These are phyloP conservation scores for Nematostella vectensis DNA, from an alignment of 92 coral and sea anemone species.

Conservation along the genomic window DNA sequence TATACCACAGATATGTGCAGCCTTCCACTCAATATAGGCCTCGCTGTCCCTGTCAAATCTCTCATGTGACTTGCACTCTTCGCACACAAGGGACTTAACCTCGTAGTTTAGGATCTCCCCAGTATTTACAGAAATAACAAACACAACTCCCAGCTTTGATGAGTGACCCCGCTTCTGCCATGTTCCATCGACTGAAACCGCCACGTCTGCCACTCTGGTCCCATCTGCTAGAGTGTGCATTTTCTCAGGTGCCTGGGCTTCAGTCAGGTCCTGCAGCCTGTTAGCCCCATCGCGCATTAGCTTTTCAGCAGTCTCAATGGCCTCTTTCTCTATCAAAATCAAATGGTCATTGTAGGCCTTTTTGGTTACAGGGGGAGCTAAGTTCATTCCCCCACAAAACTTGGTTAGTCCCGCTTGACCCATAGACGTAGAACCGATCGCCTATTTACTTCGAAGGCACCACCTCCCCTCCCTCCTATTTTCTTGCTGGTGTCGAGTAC, in stretches of 20 bases:
- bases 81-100: slow-evolving; percentile 55
- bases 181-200: slow-evolving; percentile 51
- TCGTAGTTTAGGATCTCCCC: slow-evolving; percentile 51
- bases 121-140: slow-evolving; percentile 41
- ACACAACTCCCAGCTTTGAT: slow-evolving; percentile 48
- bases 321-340: slow-evolving; percentile 39
- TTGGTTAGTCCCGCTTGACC: slow-evolving; percentile 28
- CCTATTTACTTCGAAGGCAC: slow-evolving; percentile 48
- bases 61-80: slow-evolving; percentile 32
- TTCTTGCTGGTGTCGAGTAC: slow-evolving; percentile 28
- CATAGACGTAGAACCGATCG: slow-evolving; percentile 40
- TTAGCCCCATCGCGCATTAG: slow-evolving; percentile 42
- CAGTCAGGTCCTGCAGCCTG: slow-evolving; percentile 25
- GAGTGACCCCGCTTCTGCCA: slow-evolving; percentile 66
- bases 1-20: slow-evolving; percentile 27
- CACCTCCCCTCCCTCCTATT: slow-evolving; percentile 42
- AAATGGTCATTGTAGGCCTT: slow-evolving; percentile 47
- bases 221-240: slow-evolving; percentile 10
- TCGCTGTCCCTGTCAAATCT: slow-evolving; percentile 20
- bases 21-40: slow-evolving; percentile 31
- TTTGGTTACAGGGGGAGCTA: slow-evolving; percentile 49
- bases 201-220: slow-evolving; percentile 16
- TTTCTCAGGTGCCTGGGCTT: slow-evolving; percentile 19
- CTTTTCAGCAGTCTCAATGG: slow-evolving; percentile 34
- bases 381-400: slow-evolving; percentile 51